Base-by-base conservation (phyloP, 2,797 vertebrate species). In the Vireo griseus region DNA sequence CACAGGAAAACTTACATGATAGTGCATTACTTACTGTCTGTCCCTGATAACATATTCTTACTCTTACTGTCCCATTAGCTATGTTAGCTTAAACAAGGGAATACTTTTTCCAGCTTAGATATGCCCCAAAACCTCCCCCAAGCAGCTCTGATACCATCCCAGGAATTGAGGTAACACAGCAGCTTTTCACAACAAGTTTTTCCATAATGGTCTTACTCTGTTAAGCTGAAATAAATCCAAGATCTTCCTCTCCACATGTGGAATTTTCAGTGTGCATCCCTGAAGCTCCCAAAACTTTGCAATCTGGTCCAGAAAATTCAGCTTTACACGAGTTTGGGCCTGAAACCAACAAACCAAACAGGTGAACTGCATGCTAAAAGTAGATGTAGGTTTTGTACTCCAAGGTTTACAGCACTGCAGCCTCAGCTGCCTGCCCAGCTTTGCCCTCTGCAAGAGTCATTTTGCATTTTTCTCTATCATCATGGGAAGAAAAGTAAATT, bases 261-360 rank as follows among this genome's bases (percentile, higher is more conserved):
- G 99, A 90, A 99, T 99, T 98, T 99, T 99, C 96, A 99, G 95
- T 3, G 99, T 98, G 91, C 99, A 99, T 94, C 99, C 99, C 94
- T 99, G 99, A 63, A 99, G 98, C 94, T 99, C 99, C 99, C 99
- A 99, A 96, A 99, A 99, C 96, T 99, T 99, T 13, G 99, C 99
- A 71, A 99, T 99, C 98, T 99, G 99, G 97, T 99, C 99, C 97
- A 99, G 96, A 95, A 99, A 99, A 97, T 99, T 99, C 93, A 99
- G 98, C 94, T 99, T 99, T 51, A 99, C 99, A 93, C 99, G 99
- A 66, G 99, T 99, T 85, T 99, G 99, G 80, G 99, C 99, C 99
- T 99, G 84, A 16, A 76, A 85, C 37, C 35, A 67, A 84, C 5
- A 4, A 59, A 67, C 0, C 8, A 78, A 74, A 88, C 25, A 91